Base-by-base conservation (phyloP, 2,797 vertebrate genomes). In the Galagoides demidoff region DNA sequence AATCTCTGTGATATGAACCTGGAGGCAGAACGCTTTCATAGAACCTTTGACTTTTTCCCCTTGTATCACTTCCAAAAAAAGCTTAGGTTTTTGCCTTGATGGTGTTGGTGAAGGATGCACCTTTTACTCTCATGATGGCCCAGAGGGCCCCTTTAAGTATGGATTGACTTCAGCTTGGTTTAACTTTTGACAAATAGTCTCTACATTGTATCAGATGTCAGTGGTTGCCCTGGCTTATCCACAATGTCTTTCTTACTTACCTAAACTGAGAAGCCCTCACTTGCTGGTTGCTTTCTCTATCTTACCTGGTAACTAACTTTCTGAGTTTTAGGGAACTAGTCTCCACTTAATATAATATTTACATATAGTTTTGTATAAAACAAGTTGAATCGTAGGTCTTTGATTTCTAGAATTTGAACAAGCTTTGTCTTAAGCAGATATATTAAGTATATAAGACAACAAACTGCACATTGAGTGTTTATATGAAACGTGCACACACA, bases 1-100 rank as follows among this genome's bases (percentile, higher is more conserved):
- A 93, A 87, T 96, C 90, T 96, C 91, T 96, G 96, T 97, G 96
- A 95, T 96, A 94, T n/a, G 81, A 92, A 89, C 95, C 91, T 49
- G 37, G 95, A 97, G 97, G 91, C 86, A 90, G 96, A 95, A 83
- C 1, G 49, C 96, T 97, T 96, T 94, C 87, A 78, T 82, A 93
- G 93, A 93, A 94, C 96, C 96, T 97, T 92, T 95, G 95, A 95
- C 96, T 93, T 70, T n/a, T 31, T n/a, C 66, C 45, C 71, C 78
- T 82, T 89, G 86, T 83, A 86, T 95, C 84, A 92, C 90, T 97
- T 97, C 86, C 89, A 70, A 91, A 94, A 84, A 95, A 95, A 81
- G 79, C 87, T 73, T 45, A 66, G 94, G 89, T 83, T 64, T 96
- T 91, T 82, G 90, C 94, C 85, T 93, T 83, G 90, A 71, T 89